A percentile compares a stretch with the other conserved stretches of the same genome.
Conservation (phyloP, 1,140 invertebrate genomes). For the Hyposmocoma kahamanoa region DNA sequence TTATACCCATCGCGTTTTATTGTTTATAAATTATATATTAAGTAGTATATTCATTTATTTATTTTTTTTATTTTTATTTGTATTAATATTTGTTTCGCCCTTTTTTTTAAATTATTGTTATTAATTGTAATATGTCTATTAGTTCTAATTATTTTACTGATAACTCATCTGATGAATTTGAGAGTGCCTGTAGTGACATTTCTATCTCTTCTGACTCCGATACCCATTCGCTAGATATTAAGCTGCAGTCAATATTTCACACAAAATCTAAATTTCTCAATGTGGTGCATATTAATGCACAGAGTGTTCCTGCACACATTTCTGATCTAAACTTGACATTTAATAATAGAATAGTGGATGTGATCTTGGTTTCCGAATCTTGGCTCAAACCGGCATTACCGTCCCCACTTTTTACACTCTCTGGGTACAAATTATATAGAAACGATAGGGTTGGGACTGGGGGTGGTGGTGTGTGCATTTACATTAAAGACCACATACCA, state of each 20-base stretch:
- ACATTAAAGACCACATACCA: not conserved
- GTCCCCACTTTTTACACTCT: not conserved
- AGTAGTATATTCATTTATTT: too few relatives aligned
- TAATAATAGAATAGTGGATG: not conserved
- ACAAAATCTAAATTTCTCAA: not conserved
- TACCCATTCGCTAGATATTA: not conserved
- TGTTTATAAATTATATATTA: too few relatives aligned
- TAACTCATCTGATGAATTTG: too few relatives aligned
- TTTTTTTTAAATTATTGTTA: too few relatives aligned
- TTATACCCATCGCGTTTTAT: too few relatives aligned
- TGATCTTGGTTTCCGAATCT: not conserved
- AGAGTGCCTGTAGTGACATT: too few relatives aligned
- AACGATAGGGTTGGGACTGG: slow-evolving; percentile 3
- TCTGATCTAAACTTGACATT: not conserved
- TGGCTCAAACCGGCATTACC: not conserved
- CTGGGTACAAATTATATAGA: not conserved
- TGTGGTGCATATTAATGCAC: slow-evolving; percentile 1
- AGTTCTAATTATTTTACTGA: too few relatives aligned
- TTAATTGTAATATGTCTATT: too few relatives aligned
- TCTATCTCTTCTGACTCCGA: too few relatives aligned
- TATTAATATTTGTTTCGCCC: too few relatives aligned
- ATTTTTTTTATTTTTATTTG: too few relatives aligned
- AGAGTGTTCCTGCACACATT: not conserved
- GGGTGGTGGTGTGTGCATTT: slow-evolving; percentile 2
- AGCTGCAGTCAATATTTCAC: not conserved